Evolutionary conservation across 1,140 invertebrate species (phyloP).

Genomic region (Heliconius himera): DNA sequence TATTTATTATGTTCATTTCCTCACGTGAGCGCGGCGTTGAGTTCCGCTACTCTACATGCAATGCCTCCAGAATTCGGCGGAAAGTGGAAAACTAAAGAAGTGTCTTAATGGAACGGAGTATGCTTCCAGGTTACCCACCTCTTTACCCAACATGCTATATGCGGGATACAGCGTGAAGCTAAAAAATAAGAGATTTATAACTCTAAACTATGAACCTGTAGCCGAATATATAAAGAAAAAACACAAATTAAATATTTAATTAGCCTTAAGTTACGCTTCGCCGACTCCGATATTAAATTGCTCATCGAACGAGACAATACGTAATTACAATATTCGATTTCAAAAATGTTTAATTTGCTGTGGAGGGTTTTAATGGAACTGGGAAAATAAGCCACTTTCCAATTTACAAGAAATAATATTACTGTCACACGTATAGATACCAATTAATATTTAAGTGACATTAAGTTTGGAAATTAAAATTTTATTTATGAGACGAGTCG

Average conservation of each 20-base stretch:
- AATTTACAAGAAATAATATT: background rate
- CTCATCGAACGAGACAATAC: background rate
- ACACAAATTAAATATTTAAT: background rate
- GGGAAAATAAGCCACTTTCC: background rate
- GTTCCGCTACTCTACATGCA: too few species aligned
- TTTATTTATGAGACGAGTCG: background rate
- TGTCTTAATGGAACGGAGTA: too few species aligned
- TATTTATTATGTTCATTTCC: too few species aligned
- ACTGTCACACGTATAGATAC: background rate
- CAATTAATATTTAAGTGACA: background rate
- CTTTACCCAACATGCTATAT: too few species aligned
- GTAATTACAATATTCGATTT: constrained; percentile 4
- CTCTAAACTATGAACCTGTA: too few species aligned
- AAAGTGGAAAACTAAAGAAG: too few species aligned
- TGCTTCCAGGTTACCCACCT: too few species aligned
- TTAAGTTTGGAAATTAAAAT: background rate
- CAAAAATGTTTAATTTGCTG: background rate
- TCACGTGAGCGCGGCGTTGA: too few species aligned
- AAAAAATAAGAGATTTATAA: too few species aligned
- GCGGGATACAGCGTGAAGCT: too few species aligned
- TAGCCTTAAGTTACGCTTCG: background rate
- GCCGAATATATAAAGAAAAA: background rate
- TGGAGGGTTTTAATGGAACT: background rate
- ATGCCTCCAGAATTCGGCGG: too few species aligned
- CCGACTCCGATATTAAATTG: background rate